phyloP scores from a whole-genome alignment of 2,113 vertebrate genomes.

The Dicrurus megarhynchus region DNA sequence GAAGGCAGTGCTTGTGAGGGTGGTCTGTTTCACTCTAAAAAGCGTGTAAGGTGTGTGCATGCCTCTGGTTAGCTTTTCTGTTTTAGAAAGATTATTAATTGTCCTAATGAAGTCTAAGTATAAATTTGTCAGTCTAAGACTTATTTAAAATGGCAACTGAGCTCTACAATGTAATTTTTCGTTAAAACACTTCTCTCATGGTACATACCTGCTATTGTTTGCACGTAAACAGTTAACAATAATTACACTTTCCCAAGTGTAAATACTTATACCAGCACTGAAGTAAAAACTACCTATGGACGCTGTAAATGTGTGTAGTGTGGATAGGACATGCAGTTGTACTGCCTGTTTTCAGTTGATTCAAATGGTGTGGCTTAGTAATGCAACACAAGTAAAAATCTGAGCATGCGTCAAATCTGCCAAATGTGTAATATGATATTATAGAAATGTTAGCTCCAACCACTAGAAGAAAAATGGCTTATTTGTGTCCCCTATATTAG shows the following conservation, averaged over 20 bases:
- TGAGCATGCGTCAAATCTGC: background rate
- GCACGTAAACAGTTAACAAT: background rate
- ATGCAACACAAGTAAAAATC: background rate
- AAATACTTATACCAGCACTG: background rate
- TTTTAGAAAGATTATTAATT: background rate
- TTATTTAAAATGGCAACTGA: background rate
- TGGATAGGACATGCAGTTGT: background rate
- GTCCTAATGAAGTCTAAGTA: background rate
- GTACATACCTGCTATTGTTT: background rate
- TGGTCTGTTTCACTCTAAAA: background rate
- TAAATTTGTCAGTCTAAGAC: background rate
- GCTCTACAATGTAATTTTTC: background rate
- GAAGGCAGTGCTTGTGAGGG: background rate
- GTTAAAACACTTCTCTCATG: background rate
- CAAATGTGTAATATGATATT: background rate
- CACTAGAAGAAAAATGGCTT: background rate
- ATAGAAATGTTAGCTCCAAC: background rate
- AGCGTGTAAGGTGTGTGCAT: fast-evolving
- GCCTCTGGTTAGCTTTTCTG: background rate
- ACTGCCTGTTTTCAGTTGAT: background rate
- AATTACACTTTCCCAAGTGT: background rate
- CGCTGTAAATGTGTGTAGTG: fast-evolving
- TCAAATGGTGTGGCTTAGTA: background rate
- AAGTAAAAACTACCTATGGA: background rate
- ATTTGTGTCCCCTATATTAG: background rate